These are phyloP conservation scores for Drosophila neocordata DNA, from an alignment of 1,140 invertebrate genomes.

Conservation along the genomic window DNA sequence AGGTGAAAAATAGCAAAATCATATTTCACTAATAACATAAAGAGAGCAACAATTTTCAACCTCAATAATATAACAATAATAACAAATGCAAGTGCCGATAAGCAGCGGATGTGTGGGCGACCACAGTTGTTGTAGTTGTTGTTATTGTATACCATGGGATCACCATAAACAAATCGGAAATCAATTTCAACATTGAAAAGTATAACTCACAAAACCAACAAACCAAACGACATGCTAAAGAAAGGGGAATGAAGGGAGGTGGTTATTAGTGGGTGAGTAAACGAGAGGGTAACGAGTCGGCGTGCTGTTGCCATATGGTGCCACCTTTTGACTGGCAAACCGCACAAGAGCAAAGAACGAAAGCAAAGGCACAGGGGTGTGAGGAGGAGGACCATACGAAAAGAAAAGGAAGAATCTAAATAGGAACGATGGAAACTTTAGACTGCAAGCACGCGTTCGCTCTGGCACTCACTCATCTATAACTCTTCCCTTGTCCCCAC, in stretches of 20 bases:
- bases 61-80: constrained; percentile 20
- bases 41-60: not conserved
- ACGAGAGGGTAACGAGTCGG: constrained; percentile 23
- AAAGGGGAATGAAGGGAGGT: not conserved
- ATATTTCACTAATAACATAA: constrained; percentile 68
- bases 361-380: not conserved
- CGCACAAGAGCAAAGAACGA: not conserved
- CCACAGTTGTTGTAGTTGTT: constrained; percentile 49
- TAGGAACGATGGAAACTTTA: constrained; percentile 31
- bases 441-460: constrained; percentile 25
- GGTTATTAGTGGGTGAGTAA: constrained; percentile 2
- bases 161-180: constrained; percentile 66
- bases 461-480: not conserved
- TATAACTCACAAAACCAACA: constrained; percentile 63
- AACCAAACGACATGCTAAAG: constrained; percentile 28
- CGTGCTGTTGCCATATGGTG: constrained; percentile 68
- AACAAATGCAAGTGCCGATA: constrained; percentile 56
- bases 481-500: not conserved
- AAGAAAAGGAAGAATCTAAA: too few relatives aligned
- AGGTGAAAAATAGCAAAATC: constrained; percentile 49
- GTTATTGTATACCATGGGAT: not conserved
- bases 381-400: constrained; percentile 7
- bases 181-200: constrained; percentile 74
- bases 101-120: constrained; percentile 47
- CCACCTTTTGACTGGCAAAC: constrained; percentile 59